Evolutionary conservation across 2,888 invertebrate species (phyloP).

Genomic region (Pseudococcus jackbeardsleyi): DNA sequence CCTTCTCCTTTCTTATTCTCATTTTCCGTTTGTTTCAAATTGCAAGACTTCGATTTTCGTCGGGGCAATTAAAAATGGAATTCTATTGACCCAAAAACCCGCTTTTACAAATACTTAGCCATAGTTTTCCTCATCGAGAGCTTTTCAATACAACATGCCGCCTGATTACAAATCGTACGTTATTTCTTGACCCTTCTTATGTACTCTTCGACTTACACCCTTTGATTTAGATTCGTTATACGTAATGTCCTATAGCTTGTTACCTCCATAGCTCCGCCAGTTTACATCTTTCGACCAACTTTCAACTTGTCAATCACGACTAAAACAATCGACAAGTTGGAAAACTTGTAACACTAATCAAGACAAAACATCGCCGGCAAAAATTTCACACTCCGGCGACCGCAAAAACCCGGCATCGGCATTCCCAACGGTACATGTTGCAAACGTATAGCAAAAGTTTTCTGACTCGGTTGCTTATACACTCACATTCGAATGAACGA

Average conservation of each 20-base stretch:
- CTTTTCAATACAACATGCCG: too few species aligned
- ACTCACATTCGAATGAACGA: background rate
- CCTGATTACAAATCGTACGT: background rate
- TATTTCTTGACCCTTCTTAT: background rate
- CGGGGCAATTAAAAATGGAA: background rate
- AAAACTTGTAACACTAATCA: constrained; percentile 18
- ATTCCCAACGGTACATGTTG: constrained; percentile 12
- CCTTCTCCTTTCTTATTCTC: too few species aligned
- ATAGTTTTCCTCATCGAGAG: too few species aligned
- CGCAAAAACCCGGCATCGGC: background rate
- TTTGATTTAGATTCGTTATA: background rate
- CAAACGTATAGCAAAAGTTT: background rate
- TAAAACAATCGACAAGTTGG: constrained; percentile 16
- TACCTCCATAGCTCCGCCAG: background rate
- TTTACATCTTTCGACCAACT: background rate
- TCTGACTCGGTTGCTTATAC: background rate
- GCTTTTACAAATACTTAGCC: background rate
- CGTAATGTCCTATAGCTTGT: background rate
- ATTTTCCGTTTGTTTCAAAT: too few species aligned
- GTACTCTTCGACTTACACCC: background rate
- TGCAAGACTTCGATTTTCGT: background rate
- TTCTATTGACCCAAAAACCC: background rate
- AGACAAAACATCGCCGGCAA: background rate
- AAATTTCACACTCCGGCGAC: background rate
- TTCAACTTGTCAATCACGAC: constrained; percentile 7